A percentile compares a stretch with the other conserved stretches of the same genome.
phyloP scores from a whole-genome alignment of 2,888 invertebrate genomes.

The Dioctria rufipes region DNA sequence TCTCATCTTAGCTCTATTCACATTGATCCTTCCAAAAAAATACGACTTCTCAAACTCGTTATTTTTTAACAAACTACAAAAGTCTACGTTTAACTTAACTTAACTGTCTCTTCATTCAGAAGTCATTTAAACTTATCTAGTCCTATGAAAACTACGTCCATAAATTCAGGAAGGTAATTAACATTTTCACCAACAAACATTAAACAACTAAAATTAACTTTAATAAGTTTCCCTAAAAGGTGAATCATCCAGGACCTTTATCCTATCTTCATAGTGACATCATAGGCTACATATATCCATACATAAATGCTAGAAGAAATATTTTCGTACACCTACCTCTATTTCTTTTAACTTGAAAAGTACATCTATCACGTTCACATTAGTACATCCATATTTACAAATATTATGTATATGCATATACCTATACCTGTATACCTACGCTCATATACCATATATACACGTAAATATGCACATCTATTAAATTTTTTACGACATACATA shows the following conservation, averaged over 20 bases:
- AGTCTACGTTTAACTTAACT: too few relatives aligned
- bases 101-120: background rate
- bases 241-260: background rate
- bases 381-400: background rate
- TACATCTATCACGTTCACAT: slow-evolving; percentile 8
- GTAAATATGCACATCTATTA: slow-evolving; percentile 44
- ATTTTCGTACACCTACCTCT: background rate
- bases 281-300: too few relatives aligned
- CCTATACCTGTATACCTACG: too few relatives aligned
- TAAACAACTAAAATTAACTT: background rate
- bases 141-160: background rate
- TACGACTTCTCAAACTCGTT: too few relatives aligned
- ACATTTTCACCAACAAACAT: background rate
- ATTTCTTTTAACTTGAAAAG: background rate
- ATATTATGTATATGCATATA: background rate
- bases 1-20: too few relatives aligned
- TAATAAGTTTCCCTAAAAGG: background rate
- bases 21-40: too few relatives aligned
- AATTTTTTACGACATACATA: slow-evolving; percentile 54
- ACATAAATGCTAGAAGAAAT: background rate
- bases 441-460: background rate
- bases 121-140: background rate
- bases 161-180: background rate
- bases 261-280: background rate
- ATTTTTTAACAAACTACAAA: too few relatives aligned